phyloP scores from a whole-genome alignment of 2,113 vertebrate genomes.

The Ia io region DNA sequence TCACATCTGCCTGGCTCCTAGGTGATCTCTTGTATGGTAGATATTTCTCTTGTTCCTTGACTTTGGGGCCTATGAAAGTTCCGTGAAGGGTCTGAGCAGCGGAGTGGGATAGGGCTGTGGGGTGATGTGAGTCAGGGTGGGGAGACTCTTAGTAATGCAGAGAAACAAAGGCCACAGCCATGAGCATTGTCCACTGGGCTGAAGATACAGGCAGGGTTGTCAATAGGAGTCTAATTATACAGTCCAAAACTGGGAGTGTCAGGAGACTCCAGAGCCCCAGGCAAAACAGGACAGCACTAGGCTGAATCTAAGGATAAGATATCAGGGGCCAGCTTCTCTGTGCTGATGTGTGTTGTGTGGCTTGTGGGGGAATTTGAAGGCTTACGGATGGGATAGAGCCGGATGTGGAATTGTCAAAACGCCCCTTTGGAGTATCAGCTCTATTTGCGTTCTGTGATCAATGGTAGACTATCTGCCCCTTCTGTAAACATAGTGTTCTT shows the following conservation, averaged over 20 bases:
- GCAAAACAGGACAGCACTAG: neutral
- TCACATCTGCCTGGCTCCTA: neutral
- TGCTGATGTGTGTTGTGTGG: neutral
- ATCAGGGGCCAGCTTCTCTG: neutral
- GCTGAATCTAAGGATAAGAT: neutral
- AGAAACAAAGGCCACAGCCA: neutral
- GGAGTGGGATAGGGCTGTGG: neutral
- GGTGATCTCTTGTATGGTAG: neutral
- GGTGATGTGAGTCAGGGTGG: neutral
- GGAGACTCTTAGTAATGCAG: neutral
- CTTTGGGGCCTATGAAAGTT: neutral
- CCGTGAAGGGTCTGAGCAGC: neutral
- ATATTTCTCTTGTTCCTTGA: neutral
- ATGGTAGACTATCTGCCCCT: neutral
- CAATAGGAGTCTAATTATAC: neutral
- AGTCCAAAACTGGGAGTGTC: neutral
- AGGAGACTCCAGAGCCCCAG: neutral
- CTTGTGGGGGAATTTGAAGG: neutral
- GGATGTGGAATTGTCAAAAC: neutral
- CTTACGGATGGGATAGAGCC: neutral
- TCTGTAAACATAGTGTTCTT: neutral
- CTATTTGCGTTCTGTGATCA: neutral
- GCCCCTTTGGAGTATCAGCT: neutral
- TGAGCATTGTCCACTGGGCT: neutral
- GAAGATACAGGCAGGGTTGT: neutral